phyloP scores from a whole-genome alignment of 2,797 vertebrate species.

The Pangasius macronema region DNA sequence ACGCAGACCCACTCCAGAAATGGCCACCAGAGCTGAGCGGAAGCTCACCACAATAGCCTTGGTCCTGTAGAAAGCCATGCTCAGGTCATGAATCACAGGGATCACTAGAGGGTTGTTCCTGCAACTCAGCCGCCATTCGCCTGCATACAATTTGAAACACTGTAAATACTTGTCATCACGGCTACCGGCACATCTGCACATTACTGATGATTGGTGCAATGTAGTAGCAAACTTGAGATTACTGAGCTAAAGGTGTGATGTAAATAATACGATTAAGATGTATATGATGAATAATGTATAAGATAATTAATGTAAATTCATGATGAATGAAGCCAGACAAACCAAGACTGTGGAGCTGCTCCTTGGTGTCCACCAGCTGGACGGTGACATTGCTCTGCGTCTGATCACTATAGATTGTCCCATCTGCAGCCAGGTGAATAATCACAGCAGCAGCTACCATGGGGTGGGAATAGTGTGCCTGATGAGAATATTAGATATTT shows the following conservation, averaged over 20 bases:
- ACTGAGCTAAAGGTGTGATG: not conserved
- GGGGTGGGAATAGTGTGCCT: slow-evolving; percentile 82
- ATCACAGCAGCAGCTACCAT: slow-evolving; percentile 85
- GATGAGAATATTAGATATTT: slow-evolving; percentile 31
- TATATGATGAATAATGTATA: not conserved
- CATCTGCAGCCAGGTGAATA: slow-evolving; percentile 83
- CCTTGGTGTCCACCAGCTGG: slow-evolving; percentile 81
- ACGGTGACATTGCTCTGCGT: slow-evolving; percentile 81
- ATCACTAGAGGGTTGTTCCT: slow-evolving; percentile 96
- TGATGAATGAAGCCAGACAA: slow-evolving; percentile 20
- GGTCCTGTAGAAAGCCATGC: slow-evolving; percentile 94
- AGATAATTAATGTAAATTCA: not conserved
- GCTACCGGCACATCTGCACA: not conserved
- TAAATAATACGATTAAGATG: not conserved
- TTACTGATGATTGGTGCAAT: not conserved
- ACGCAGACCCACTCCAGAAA: slow-evolving; percentile 95
- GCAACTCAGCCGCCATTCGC: slow-evolving; percentile 94
- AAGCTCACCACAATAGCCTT: slow-evolving; percentile 92
- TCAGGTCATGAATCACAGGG: slow-evolving; percentile 96
- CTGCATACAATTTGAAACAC: slow-evolving; percentile 66
- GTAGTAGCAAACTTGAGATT: too few species aligned
- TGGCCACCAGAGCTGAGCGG: slow-evolving; percentile 87
- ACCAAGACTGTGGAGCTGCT: slow-evolving; percentile 83
- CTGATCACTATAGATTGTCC: slow-evolving; percentile 81
- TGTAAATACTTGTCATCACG: not conserved